phyloP scores from a whole-genome alignment of 2,113 vertebrate genomes.

The Grammomys dolichurus region DNA sequence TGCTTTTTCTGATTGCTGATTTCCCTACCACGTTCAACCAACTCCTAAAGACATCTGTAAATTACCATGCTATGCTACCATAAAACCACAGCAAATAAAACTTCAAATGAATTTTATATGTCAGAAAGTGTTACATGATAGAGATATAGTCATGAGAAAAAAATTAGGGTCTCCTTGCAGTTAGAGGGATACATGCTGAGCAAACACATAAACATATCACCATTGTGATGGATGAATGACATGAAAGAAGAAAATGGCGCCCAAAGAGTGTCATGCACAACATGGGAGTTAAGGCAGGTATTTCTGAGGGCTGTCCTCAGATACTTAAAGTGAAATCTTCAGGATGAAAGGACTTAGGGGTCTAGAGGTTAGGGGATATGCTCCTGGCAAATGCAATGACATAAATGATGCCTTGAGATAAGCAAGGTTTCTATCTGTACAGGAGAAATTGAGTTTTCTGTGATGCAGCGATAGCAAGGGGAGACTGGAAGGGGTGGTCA shows the following conservation, averaged over 20 bases:
- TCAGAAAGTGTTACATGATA: background rate
- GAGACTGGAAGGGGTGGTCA: background rate
- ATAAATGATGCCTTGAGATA: background rate
- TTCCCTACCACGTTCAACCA: background rate
- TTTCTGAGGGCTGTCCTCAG: background rate
- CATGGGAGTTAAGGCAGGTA: background rate
- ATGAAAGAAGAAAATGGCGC: background rate
- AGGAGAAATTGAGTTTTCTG: background rate
- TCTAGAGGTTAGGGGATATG: background rate
- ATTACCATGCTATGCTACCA: background rate
- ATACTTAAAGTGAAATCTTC: background rate
- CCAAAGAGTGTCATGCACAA: background rate
- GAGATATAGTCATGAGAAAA: background rate
- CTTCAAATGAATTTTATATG: background rate
- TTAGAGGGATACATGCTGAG: background rate
- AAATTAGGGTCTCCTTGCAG: background rate
- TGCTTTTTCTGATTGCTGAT: conserved; percentile 23
- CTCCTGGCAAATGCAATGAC: too few relatives aligned
- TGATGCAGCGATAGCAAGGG: too few relatives aligned
- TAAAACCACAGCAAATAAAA: conserved; percentile 12
- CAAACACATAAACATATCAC: background rate
- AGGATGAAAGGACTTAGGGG: background rate
- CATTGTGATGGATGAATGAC: background rate
- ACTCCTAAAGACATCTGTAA: background rate
- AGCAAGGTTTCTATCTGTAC: background rate